A percentile compares a stretch with the other conserved stretches of the same genome.
Conservation (phyloP, 2,888 invertebrate genomes). For the Agrypnus murinus region DNA sequence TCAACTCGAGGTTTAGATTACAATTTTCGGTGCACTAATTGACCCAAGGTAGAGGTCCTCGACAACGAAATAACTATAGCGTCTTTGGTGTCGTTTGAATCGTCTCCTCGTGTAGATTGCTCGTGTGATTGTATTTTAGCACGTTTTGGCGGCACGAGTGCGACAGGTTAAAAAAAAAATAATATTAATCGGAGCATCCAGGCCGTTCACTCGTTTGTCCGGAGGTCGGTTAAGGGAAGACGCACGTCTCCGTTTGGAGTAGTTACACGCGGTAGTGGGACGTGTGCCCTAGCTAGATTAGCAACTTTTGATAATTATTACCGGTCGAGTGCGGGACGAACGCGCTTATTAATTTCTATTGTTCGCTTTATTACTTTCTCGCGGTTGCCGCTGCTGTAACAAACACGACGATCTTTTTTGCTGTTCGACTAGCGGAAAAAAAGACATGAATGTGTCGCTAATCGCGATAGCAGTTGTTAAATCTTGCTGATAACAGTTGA, state of each 20-base stretch:
- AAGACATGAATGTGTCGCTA: constrained; percentile 24
- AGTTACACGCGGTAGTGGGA: constrained; percentile 57
- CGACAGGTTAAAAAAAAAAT: constrained; percentile 53
- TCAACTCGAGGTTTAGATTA: constrained; percentile 73
- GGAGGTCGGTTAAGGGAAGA: constrained; percentile 58
- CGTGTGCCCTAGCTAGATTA: constrained; percentile 64
- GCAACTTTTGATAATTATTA: constrained; percentile 63
- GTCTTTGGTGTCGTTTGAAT: constrained; percentile 69
- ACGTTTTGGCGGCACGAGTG: constrained; percentile 52
- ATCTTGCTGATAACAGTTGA: constrained; percentile 32
- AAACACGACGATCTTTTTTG: constrained; percentile 26
- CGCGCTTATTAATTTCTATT: constrained; percentile 54
- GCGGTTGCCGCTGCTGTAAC: constrained; percentile 25
- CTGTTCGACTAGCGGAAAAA: constrained; percentile 8
- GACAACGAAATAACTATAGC: constrained; percentile 63
- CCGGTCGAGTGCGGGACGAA: constrained; percentile 55
- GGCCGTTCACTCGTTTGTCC: constrained; percentile 62
- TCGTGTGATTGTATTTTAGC: constrained; percentile 41
- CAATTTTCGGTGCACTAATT: constrained; percentile 74
- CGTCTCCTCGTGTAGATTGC: constrained; percentile 57
- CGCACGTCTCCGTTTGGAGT: constrained; percentile 56
- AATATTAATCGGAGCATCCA: constrained; percentile 48
- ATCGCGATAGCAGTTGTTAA: constrained; percentile 34
- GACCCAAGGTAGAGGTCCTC: constrained; percentile 72
- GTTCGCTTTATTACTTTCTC: constrained; percentile 55